These are phyloP conservation scores for Girardinichthys multiradiatus DNA, from an alignment of 2,113 vertebrate species.

Conservation along the genomic window DNA sequence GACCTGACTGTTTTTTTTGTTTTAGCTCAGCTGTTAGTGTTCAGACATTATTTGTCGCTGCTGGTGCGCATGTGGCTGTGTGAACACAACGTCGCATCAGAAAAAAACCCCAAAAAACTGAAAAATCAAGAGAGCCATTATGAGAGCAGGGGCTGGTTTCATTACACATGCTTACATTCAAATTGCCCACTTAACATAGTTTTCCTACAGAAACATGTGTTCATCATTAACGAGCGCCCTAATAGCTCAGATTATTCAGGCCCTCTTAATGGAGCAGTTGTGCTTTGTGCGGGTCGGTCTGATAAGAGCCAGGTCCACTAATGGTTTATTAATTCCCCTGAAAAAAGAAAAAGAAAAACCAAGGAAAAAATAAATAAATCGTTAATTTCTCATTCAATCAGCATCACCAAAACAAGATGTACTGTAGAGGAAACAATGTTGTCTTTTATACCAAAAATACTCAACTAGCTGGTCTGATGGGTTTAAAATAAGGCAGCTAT, in stretches of 20 bases:
- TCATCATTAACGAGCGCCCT: conserved; percentile 80
- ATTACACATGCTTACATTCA: conserved; percentile 80
- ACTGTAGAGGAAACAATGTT: conserved; percentile 21
- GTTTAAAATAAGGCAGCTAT: background rate
- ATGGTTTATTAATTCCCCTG: conserved; percentile 76
- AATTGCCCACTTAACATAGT: conserved; percentile 83
- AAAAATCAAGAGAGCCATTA: conserved; percentile 70
- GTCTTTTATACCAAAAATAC: conserved; percentile 11
- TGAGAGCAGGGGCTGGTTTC: conserved; percentile 66
- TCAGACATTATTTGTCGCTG: conserved; percentile 30
- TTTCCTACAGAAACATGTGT: conserved; percentile 81
- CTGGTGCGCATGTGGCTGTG: conserved; percentile 10
- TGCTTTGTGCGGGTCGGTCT: conserved; percentile 69
- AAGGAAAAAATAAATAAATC: background rate
- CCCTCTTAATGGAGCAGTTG: conserved; percentile 74
- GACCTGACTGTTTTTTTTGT: conserved; percentile 13
- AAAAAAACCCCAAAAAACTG: conserved; percentile 13
- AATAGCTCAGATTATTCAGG: conserved; percentile 82
- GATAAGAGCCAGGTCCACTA: conserved; percentile 75
- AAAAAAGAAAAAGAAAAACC: conserved; percentile 18
- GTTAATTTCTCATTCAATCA: conserved; percentile 22
- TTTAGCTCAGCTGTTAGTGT: background rate
- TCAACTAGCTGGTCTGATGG: background rate
- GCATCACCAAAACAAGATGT: background rate
- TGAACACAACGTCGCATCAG: conserved; percentile 57